A percentile compares a stretch with the other conserved stretches of the same genome.
Evolutionary conservation across 2,888 invertebrate species (phyloP).

Genomic region (Blera fallax): DNA sequence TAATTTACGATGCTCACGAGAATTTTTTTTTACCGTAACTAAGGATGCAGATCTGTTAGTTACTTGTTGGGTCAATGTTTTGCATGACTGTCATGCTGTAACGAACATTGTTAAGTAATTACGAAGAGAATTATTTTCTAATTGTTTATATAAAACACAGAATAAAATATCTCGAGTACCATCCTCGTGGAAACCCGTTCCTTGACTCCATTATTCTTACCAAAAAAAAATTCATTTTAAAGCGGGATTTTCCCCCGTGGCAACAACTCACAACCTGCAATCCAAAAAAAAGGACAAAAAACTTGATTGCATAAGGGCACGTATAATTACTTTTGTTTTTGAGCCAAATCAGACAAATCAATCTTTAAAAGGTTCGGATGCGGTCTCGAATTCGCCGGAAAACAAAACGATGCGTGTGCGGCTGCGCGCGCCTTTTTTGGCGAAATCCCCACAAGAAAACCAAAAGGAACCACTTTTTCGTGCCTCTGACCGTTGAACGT

Average conservation of each 20-base stretch:
- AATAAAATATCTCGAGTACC: no score
- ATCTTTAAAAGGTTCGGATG: conserved; percentile 10
- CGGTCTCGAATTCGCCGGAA: conserved; percentile 16
- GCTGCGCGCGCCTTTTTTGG: conserved; percentile 19
- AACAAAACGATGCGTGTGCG: neutral
- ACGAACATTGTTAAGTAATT: neutral
- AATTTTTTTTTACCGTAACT: neutral
- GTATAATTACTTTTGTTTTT: conserved; percentile 18
- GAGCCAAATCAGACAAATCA: conserved; percentile 16
- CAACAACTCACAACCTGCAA: conserved; percentile 10
- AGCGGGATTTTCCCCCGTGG: neutral
- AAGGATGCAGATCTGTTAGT: neutral
- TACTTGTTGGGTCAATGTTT: neutral
- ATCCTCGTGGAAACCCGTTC: neutral
- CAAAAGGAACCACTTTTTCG: neutral
- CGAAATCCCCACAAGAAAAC: neutral
- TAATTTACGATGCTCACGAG: neutral
- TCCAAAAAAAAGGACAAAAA: neutral
- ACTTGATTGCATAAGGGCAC: conserved; percentile 21
- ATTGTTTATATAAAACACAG: no score
- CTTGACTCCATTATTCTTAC: neutral
- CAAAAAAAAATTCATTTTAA: neutral
- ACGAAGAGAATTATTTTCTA: neutral
- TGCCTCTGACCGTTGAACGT: neutral
- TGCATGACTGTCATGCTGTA: neutral